Evolutionary conservation across 1,140 invertebrate genomes (phyloP).

Genomic region (Lepidurus packardi): DNA sequence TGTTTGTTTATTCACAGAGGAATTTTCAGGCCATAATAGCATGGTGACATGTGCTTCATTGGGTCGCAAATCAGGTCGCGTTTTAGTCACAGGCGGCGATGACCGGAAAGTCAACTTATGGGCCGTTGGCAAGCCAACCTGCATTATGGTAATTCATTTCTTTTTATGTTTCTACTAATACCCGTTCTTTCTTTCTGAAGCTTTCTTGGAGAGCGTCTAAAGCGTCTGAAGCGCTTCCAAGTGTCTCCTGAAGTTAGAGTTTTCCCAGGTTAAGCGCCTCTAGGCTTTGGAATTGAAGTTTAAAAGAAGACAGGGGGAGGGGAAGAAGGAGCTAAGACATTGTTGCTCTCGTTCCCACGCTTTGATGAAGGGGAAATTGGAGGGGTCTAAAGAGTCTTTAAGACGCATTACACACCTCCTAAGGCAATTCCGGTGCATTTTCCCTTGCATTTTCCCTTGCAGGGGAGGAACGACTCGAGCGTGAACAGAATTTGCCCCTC

Average conservation of each 20-base stretch:
- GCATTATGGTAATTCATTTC: conserved; percentile 74
- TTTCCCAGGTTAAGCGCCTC: too few species aligned
- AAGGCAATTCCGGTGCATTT: neutral
- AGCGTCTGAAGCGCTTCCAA: too few species aligned
- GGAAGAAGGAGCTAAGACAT: neutral
- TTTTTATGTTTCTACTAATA: neutral
- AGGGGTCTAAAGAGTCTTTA: neutral
- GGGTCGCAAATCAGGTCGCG: conserved; percentile 82
- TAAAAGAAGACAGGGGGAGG: neutral
- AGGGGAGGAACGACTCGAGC: neutral
- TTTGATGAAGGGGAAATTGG: neutral
- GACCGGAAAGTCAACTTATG: conserved; percentile 97
- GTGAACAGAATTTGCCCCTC: neutral
- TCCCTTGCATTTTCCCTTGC: neutral
- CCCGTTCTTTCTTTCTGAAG: neutral
- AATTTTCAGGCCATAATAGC: conserved; percentile 79
- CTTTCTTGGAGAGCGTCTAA: neutral
- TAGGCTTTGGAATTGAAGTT: too few species aligned
- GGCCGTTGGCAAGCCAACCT: conserved; percentile 90
- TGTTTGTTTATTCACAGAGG: conserved; percentile 60
- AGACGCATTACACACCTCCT: conserved; percentile 17
- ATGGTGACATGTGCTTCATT: conserved; percentile 85
- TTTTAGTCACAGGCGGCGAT: conserved; percentile 92
- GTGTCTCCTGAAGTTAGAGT: too few species aligned
- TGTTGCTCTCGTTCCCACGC: conserved; percentile 14